Conservation (phyloP, 1,140 invertebrate genomes). For the Drosophila rhopaloa region DNA sequence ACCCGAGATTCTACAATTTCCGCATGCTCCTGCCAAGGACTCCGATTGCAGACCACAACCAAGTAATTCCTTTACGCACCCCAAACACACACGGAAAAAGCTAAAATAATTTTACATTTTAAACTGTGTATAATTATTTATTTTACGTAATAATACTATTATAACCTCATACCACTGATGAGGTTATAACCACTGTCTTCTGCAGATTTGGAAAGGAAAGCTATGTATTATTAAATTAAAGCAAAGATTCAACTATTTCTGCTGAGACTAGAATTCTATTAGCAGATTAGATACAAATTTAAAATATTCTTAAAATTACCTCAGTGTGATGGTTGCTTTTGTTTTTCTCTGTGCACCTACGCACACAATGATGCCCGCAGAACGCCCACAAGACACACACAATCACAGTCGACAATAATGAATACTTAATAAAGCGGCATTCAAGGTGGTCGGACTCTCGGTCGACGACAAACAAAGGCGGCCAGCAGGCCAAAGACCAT, state of each 20-base stretch:
- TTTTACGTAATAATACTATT: no score
- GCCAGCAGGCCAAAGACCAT: slow-evolving; percentile 46
- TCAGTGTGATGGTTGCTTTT: not conserved
- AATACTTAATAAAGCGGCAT: slow-evolving; percentile 80
- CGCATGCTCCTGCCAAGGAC: slow-evolving; percentile 16
- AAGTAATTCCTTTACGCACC: slow-evolving; percentile 31
- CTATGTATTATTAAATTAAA: no score
- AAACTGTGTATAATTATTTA: not conserved
- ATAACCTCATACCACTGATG: no score
- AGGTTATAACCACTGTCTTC: no score
- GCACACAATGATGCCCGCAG: slow-evolving; percentile 10
- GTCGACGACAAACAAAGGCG: slow-evolving; percentile 33
- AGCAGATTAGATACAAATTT: no score
- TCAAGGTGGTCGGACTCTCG: slow-evolving; percentile 53
- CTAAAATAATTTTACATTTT: not conserved
- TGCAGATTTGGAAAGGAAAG: no score
- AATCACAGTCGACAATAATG: slow-evolving; percentile 74
- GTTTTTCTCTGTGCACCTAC: slow-evolving; percentile 15
- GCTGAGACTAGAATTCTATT: no score
- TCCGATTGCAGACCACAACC: slow-evolving; percentile 37
- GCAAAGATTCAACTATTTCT: no score
- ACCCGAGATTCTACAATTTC: slow-evolving; percentile 32
- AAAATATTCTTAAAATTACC: not conserved
- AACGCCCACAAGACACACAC: slow-evolving; percentile 26
- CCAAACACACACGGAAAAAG: not conserved